phyloP scores from a whole-genome alignment of 2,113 vertebrate species.

The Serilophus lunatus region DNA sequence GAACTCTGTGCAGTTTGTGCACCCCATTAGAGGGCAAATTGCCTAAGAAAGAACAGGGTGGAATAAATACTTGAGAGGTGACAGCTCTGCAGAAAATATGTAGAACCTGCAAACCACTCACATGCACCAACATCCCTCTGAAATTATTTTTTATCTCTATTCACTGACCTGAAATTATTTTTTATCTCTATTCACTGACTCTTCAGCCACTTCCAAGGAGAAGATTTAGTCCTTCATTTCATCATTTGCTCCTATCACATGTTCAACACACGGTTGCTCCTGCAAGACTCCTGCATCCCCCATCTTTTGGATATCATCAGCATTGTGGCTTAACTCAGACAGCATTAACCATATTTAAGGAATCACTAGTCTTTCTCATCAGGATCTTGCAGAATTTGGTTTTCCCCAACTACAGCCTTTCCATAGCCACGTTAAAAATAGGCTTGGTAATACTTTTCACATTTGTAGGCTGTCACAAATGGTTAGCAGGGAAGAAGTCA shows the following conservation, averaged over 20 bases:
- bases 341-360: constrained; percentile 41
- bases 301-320: not conserved
- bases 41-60: not conserved
- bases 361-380: constrained; percentile 59
- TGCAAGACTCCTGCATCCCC: not conserved
- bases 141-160: not conserved
- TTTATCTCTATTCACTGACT: too few species aligned
- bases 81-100: not conserved
- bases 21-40: not conserved
- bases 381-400: constrained; percentile 49
- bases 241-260: not conserved
- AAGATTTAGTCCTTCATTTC: not conserved
- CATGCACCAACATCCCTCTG: too few species aligned
- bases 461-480: constrained; percentile 67
- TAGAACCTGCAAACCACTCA: not conserved
- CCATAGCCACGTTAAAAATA: constrained; percentile 68
- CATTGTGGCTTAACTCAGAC: not conserved
- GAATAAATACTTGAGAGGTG: not conserved
- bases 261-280: not conserved
- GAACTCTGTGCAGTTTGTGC: not conserved
- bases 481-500: constrained; percentile 52
- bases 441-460: constrained; percentile 69
- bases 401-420: constrained; percentile 48
- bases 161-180: not conserved
- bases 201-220: not conserved